phyloP scores from a whole-genome alignment of 1,140 invertebrate genomes.

The Dolichoris vasculosae region DNA sequence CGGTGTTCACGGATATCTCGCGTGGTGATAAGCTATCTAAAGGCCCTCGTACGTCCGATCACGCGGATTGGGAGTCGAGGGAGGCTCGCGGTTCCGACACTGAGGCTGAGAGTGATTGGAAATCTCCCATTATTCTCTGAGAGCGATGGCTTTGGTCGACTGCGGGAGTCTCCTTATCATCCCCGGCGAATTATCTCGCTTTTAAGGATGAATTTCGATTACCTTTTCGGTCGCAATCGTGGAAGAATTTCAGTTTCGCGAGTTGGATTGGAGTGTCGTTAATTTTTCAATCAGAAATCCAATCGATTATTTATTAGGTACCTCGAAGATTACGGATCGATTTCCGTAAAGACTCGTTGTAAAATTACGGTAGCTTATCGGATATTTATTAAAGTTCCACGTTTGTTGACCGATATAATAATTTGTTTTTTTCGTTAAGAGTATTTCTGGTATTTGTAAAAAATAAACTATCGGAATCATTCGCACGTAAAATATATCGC shows the following conservation, averaged over 20 bases:
- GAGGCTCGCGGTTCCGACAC: not conserved
- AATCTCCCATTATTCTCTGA: not conserved
- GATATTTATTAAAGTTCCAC: too few species aligned
- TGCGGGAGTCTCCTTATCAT: not conserved
- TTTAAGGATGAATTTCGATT: not conserved
- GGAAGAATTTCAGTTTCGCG: not conserved
- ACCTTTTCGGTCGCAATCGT: not conserved
- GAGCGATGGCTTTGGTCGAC: not conserved
- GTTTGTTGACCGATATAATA: too few species aligned
- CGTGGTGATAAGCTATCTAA: not conserved
- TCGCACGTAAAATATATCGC: too few species aligned
- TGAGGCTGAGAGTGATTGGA: not conserved
- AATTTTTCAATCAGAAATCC: too few species aligned
- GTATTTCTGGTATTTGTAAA: too few species aligned
- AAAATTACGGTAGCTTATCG: too few species aligned
- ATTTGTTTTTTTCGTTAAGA: too few species aligned
- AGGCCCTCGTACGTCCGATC: not conserved
- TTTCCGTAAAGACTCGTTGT: too few species aligned
- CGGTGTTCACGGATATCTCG: not conserved
- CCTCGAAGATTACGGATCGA: too few species aligned
- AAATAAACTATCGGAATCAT: too few species aligned
- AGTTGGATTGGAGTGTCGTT: too few species aligned
- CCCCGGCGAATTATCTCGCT: not conserved
- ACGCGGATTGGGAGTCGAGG: not conserved
- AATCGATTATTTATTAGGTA: too few species aligned